phyloP scores from a whole-genome alignment of 2,888 invertebrate genomes.

The Lasioglossum malachurum region DNA sequence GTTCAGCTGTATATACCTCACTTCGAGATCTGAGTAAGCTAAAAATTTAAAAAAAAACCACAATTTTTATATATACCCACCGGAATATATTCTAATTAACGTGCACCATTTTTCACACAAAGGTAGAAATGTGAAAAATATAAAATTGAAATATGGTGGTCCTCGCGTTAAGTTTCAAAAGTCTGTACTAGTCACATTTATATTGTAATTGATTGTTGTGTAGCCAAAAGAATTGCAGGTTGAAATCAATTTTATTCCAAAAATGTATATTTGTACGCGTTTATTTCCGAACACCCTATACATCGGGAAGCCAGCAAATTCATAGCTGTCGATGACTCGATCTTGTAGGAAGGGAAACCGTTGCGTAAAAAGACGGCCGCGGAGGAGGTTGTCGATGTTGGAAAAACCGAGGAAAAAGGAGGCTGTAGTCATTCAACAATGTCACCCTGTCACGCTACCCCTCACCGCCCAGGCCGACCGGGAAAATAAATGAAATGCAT shows the following conservation, averaged over 20 bases:
- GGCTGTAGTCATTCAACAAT: constrained; percentile 82
- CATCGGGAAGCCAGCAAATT: constrained; percentile 18
- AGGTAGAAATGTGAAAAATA: background rate
- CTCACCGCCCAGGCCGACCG: constrained; percentile 35
- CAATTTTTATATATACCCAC: background rate
- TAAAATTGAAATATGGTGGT: background rate
- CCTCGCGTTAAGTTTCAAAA: background rate
- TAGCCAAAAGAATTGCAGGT: background rate
- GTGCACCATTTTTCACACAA: background rate
- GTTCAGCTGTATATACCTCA: too few species aligned
- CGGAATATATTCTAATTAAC: background rate
- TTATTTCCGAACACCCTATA: background rate
- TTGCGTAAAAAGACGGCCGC: constrained; percentile 52
- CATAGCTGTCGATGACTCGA: constrained; percentile 32
- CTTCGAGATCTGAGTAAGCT: too few species aligned
- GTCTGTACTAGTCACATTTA: background rate
- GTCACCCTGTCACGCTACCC: constrained; percentile 71
- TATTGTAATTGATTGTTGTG: background rate
- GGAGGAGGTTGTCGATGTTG: constrained; percentile 35
- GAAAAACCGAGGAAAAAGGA: constrained; percentile 70
- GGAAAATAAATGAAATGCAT: constrained; percentile 83
- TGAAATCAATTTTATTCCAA: background rate
- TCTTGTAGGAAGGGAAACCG: constrained; percentile 22
- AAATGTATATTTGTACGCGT: background rate
- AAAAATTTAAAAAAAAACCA: too few species aligned